Evolutionary conservation across 2,888 invertebrate species (phyloP), one percentile per base, ranked within the genome.

Genomic region (Keiferia lycopersicella): DNA sequence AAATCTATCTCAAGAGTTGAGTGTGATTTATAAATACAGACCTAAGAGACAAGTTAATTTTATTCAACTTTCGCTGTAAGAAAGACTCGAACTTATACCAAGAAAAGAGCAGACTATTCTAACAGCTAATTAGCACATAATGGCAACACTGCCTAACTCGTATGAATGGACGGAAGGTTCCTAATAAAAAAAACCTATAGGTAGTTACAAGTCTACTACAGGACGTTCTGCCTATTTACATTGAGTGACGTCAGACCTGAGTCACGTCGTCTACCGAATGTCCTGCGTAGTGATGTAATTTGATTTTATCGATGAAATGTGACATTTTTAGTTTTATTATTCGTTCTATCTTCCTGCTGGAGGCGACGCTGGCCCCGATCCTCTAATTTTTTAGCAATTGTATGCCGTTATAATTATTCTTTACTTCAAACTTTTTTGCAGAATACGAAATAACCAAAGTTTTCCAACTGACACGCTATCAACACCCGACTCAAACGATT

Each of bases 111-210:
- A 45, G 45, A 45, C 6, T 45, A 51, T 51, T 51, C 20, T 12
- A 51, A 34, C n/a, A n/a, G n/a, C 39, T 26, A 74, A 85, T 86
- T 84, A 76, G 79, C 84, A 86, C 80, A 86, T 84, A 87, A 86
- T 84, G 72, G 71, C 64, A 59, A 62, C 34, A 64, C 68, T 64
- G 68, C 71, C 72, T 69, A 74, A 71, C 67, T 62, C 67, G 65
- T 68, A 83, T 87, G 79, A 88, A 88, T 87, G 86, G 81, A 79
- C 84, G 87, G 87, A 88, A 85, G 83, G 76, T 71, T 71, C 75
- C 69, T 82, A 82, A 82, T 81, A 84, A 74, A 81, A 59, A 56
- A 56, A 56, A 30, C 56, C 26, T 20, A n/a, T 53, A 56, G 16
- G 56, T 22, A 56, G 30, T 56, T 30, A 34, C 20, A 20, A n/a